Base-by-base conservation (phyloP, 2,113 vertebrate species). In the Thalassarche chlororhynchos region DNA sequence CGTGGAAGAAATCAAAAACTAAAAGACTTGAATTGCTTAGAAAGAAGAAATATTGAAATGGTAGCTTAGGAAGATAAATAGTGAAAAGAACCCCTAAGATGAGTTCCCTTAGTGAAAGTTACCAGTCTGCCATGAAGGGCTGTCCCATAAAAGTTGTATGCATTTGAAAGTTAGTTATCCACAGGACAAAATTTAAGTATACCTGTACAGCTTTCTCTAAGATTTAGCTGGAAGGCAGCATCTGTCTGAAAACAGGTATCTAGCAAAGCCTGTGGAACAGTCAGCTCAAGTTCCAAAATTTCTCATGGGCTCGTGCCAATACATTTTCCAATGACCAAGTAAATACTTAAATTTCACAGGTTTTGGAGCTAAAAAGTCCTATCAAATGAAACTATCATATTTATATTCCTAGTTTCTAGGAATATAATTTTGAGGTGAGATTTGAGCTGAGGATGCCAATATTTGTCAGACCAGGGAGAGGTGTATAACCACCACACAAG, bases 301-400 rank as follows among this genome's bases (percentile, higher is more conserved):
- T 17, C n/a, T 24, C 5, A 0, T 4, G 17, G 38, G 8, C 9
- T 60, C 0, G 1, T 6, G 10, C 1, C 13, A 60, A 24, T 23
- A 26, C 0, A 0, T 68, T 84, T 62, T 64, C 9, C 28, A 60
- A 23, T 3, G 29, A 51, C 5, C 20, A 64, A 17, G 8, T 31
- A 75, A 75, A 36, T 42, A 79, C 10, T 32, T 51, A 6, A 16
- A 36, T 68, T 79, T 75, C 19, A 60, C 13, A 21, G 3, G 1
- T 54, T 19, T 49, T 5, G 5, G 7, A 3, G 5, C 7, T 77
- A 44, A 86, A 79, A 70, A 75, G 2, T 17, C 21, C 19, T 49
- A 5, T 16, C 13, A 80, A 64, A 84, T 71, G 4, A 57, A 84
- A 17, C 3, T n/a, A 17, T n/a, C 5, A 64, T 16, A 13, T 38